Evolutionary conservation across 2,113 vertebrate species (phyloP).

Genomic region (Pollachius pollachius): DNA sequence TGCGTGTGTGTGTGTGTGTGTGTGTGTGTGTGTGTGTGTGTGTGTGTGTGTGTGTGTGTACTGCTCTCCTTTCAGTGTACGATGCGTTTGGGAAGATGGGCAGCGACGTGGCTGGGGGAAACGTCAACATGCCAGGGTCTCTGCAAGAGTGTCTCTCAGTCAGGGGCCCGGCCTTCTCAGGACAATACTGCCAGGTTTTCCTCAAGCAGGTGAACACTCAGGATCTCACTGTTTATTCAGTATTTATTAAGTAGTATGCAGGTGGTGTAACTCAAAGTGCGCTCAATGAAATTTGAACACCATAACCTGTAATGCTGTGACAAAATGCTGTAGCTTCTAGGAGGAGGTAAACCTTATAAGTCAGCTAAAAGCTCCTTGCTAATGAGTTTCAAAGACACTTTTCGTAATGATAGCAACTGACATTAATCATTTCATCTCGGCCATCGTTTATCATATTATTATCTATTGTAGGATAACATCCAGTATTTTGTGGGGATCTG

Average conservation of each 20-base stretch:
- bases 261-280: too few species aligned
- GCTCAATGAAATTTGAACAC: too few species aligned
- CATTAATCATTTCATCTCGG: neutral
- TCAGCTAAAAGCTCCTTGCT: too few species aligned
- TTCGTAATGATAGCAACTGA: too few species aligned
- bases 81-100: constrained; percentile 81
- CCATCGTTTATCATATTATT: neutral
- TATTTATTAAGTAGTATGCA: too few species aligned
- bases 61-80: constrained; percentile 71
- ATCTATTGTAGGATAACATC: constrained; percentile 60
- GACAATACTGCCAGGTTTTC: constrained; percentile 80
- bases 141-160: constrained; percentile 74
- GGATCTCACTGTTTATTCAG: neutral
- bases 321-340: too few species aligned
- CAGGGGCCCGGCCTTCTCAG: constrained; percentile 62
- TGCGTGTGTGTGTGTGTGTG: neutral
- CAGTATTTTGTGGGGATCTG: constrained; percentile 80
- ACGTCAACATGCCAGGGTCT: constrained; percentile 76
- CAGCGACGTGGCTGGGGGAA: constrained; percentile 77
- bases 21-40: constrained; percentile 7
- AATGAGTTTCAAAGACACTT: too few species aligned
- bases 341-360: too few species aligned
- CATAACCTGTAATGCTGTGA: too few species aligned
- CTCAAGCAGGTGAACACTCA: constrained; percentile 69
- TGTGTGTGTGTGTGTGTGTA: neutral